Evolutionary conservation across 2,797 vertebrate species (phyloP).

Genomic region (Eleutherodactylus coqui): DNA sequence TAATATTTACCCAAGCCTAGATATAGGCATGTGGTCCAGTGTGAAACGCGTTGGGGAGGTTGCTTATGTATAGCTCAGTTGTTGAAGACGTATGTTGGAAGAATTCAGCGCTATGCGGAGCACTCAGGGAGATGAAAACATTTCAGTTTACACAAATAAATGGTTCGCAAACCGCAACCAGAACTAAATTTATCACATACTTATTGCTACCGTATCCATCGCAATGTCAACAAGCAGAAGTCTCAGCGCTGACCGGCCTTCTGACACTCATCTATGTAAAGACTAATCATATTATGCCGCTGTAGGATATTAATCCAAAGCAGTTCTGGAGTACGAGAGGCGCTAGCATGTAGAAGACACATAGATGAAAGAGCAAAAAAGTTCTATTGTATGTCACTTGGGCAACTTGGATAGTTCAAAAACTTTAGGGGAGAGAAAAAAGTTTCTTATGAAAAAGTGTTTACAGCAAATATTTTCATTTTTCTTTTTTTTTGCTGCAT

Average conservation of each 20-base stretch:
- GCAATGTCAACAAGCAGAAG: slow-evolving; percentile 33
- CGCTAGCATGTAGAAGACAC: background rate
- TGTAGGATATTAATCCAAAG: background rate
- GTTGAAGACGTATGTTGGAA: slow-evolving; percentile 51
- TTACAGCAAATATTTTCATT: background rate
- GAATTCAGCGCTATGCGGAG: slow-evolving; percentile 37
- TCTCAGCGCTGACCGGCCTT: slow-evolving; percentile 27
- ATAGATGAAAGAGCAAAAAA: background rate
- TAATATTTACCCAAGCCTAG: slow-evolving; percentile 62
- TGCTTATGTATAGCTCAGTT: slow-evolving; percentile 50
- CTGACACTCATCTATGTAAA: background rate
- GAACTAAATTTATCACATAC: slow-evolving; percentile 53
- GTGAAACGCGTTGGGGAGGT: slow-evolving; percentile 28
- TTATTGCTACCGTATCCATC: slow-evolving; percentile 37
- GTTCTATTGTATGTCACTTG: background rate
- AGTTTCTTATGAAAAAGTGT: background rate
- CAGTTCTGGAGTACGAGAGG: background rate
- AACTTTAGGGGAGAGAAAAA: background rate
- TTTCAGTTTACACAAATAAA: slow-evolving; percentile 55
- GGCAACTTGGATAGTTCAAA: background rate
- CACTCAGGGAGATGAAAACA: slow-evolving; percentile 56
- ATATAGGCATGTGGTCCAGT: slow-evolving; percentile 59
- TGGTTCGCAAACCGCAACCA: slow-evolving; percentile 48
- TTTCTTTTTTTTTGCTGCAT: background rate
- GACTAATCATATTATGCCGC: background rate